Conservation (phyloP, 1,140 invertebrate species). For the Dendrolimus punctatus region DNA sequence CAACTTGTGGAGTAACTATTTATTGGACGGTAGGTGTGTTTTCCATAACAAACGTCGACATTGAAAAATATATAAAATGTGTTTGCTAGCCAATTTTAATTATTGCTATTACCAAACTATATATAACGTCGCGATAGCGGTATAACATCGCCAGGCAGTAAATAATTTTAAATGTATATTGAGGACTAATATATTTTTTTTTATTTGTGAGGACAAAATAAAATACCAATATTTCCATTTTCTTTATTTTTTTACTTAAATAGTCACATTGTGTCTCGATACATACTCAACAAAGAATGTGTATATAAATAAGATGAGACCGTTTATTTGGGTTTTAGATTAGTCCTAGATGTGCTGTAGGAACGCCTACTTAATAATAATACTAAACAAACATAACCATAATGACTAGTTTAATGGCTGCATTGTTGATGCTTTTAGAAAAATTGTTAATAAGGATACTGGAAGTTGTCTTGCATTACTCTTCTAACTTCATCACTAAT, state of each 20-base stretch:
- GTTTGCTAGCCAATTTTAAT: too few species aligned
- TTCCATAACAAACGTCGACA: too few species aligned
- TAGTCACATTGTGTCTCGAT: conserved; percentile 54
- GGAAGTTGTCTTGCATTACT: conserved; percentile 51
- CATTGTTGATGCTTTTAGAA: conserved; percentile 45
- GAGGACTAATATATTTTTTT: conserved; percentile 8
- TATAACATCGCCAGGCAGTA: too few species aligned
- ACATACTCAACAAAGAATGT: conserved; percentile 41
- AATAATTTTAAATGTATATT: too few species aligned
- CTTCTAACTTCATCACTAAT: conserved; percentile 40
- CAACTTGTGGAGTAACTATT: too few species aligned
- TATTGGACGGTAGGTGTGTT: too few species aligned
- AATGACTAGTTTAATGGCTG: conserved; percentile 57
- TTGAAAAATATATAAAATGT: too few species aligned
- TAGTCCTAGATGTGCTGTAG: conserved; percentile 41
- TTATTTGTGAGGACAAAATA: conserved; percentile 10
- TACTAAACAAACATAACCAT: conserved; percentile 60
- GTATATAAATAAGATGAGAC: too few species aligned
- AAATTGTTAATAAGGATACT: conserved; percentile 59
- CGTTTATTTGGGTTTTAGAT: conserved; percentile 30
- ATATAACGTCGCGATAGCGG: too few species aligned
- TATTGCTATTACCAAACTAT: too few species aligned
- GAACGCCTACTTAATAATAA: conserved; percentile 50
- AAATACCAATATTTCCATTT: conserved; percentile 16
- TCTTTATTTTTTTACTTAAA: conserved; percentile 43